phyloP scores from a whole-genome alignment of 1,140 invertebrate genomes.

The Hestina assimilis region DNA sequence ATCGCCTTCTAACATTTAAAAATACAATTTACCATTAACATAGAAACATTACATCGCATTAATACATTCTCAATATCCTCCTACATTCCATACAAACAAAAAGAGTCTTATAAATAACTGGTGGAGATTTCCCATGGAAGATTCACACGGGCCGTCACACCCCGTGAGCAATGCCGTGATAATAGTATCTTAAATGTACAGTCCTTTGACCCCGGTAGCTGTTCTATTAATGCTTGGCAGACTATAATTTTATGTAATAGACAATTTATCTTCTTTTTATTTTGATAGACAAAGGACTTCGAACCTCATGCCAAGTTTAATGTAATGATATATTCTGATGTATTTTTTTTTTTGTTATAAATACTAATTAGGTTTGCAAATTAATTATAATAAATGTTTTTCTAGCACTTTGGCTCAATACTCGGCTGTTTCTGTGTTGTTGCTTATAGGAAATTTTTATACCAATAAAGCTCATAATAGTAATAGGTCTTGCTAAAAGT shows the following conservation, averaged over 20 bases:
- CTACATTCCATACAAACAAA: slow-evolving; percentile 9
- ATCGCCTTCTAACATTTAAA: too few species aligned
- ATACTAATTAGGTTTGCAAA: background rate
- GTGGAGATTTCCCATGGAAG: slow-evolving; percentile 46
- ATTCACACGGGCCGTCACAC: slow-evolving; percentile 65
- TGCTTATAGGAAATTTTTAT: too few species aligned
- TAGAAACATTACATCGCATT: slow-evolving; percentile 15
- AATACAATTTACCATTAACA: background rate
- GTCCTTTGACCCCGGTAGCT: slow-evolving; percentile 51
- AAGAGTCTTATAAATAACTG: slow-evolving; percentile 16
- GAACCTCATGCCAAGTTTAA: background rate
- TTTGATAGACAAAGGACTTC: background rate
- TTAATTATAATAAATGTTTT: too few species aligned
- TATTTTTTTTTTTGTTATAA: background rate
- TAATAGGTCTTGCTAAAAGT: too few species aligned
- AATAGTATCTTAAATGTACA: slow-evolving; percentile 47
- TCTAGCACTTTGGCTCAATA: too few species aligned
- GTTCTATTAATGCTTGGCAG: slow-evolving; percentile 2
- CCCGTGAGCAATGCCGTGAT: slow-evolving; percentile 38
- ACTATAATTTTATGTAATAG: slow-evolving; percentile 15
- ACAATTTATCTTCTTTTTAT: background rate
- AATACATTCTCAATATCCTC: background rate
- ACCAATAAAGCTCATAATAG: too few species aligned
- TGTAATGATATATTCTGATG: background rate
- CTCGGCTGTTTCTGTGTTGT: too few species aligned